These are phyloP conservation scores for Spodoptera litura DNA, from an alignment of 1,140 invertebrate species.

Conservation along the genomic window DNA sequence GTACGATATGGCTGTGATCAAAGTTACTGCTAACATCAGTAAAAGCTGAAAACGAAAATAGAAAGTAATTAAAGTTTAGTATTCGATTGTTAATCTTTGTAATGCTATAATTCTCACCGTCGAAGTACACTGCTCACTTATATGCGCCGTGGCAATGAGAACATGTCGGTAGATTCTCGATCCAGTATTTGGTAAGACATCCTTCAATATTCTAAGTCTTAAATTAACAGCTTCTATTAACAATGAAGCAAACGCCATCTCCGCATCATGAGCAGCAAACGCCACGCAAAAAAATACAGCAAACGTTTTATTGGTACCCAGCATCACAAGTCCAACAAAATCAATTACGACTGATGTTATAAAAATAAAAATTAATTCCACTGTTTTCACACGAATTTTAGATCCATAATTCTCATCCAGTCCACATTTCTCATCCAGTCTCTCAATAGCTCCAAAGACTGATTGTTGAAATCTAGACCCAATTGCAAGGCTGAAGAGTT, in stretches of 20 bases:
- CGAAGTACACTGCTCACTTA: slow-evolving; percentile 63
- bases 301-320: slow-evolving; percentile 44
- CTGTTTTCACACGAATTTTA: slow-evolving; percentile 39
- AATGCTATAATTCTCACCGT: slow-evolving; percentile 52
- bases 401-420: slow-evolving; percentile 48
- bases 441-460: slow-evolving; percentile 51
- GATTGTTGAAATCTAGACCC: slow-evolving; percentile 38
- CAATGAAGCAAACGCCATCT: slow-evolving; percentile 60
- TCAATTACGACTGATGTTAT: slow-evolving; percentile 57
- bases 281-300: slow-evolving; percentile 48
- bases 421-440: slow-evolving; percentile 60
- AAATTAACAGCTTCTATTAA: slow-evolving; percentile 62
- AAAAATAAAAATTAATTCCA: slow-evolving; percentile 37
- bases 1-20: slow-evolving; percentile 50
- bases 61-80: background rate
- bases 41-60: slow-evolving; percentile 51
- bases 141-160: slow-evolving; percentile 56
- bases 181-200: slow-evolving; percentile 45
- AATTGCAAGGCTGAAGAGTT: slow-evolving; percentile 49
- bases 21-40: slow-evolving; percentile 45
- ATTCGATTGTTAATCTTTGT: background rate
- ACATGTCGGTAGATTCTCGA: slow-evolving; percentile 62
- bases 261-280: slow-evolving; percentile 64
- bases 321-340: slow-evolving; percentile 46
- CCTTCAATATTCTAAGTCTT: slow-evolving; percentile 53